Conservation (phyloP, 2,113 vertebrate species). For the Tachycineta bicolor region DNA sequence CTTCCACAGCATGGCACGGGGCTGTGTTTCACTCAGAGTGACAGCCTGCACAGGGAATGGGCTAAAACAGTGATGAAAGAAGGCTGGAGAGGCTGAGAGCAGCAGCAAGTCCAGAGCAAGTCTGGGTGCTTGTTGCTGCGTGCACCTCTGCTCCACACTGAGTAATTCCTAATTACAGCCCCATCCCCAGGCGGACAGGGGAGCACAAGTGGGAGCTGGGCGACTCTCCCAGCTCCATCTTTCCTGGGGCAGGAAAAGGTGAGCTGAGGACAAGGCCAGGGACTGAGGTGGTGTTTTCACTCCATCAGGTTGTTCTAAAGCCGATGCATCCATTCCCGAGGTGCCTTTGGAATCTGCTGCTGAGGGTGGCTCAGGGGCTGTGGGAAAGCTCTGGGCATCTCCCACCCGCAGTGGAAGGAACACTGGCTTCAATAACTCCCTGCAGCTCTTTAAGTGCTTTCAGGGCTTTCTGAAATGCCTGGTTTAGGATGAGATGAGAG, state of each 20-base stretch:
- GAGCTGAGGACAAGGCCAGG: neutral
- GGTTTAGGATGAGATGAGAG: neutral
- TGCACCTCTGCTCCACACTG: neutral
- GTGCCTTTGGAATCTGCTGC: neutral
- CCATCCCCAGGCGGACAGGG: neutral
- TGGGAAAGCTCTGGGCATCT: neutral
- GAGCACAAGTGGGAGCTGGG: neutral
- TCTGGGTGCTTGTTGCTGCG: neutral
- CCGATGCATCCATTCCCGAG: accelerated
- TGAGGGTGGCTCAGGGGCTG: neutral
- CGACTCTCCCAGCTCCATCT: neutral
- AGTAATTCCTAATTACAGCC: neutral
- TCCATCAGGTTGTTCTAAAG: neutral
- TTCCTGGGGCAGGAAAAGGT: neutral
- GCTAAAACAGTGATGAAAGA: neutral
- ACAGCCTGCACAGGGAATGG: neutral
- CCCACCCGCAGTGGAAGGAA: accelerated
- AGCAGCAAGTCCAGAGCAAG: neutral
- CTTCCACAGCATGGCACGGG: accelerated
- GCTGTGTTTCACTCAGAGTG: accelerated
- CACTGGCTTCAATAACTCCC: accelerated
- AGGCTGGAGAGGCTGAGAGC: neutral
- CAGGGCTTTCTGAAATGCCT: neutral
- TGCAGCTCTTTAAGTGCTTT: neutral
- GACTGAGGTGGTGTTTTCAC: neutral